phyloP scores from a whole-genome alignment of 1,140 invertebrate genomes.

The Anthonomus grandis region DNA sequence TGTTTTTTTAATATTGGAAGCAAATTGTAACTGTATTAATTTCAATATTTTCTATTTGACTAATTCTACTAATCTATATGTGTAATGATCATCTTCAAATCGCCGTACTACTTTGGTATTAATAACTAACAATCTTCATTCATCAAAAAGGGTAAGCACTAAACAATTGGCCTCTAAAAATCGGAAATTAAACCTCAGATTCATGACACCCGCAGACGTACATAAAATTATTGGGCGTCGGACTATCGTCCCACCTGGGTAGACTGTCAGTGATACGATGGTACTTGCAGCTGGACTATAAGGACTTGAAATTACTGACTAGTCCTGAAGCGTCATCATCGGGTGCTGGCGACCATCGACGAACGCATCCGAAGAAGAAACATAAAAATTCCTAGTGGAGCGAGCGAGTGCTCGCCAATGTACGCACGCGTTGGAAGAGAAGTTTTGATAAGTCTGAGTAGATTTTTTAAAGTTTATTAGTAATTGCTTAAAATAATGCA shows the following conservation, averaged over 20 bases:
- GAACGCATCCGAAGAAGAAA: constrained; percentile 55
- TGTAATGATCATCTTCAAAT: not conserved
- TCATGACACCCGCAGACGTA: constrained; percentile 41
- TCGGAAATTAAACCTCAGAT: no score
- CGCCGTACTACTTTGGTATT: no score
- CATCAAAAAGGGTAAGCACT: no score
- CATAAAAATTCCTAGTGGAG: constrained; percentile 57
- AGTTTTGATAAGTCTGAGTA: constrained; percentile 40
- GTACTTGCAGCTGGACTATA: constrained; percentile 51
- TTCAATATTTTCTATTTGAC: no score
- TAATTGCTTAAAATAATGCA: no score
- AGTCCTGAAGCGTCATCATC: no score
- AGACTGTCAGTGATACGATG: constrained; percentile 44
- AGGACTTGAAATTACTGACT: constrained; percentile 57
- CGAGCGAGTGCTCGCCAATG: constrained; percentile 12
- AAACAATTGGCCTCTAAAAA: no score
- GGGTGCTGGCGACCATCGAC: constrained; percentile 36
- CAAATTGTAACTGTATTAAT: no score
- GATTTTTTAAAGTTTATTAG: no score
- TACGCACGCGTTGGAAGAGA: constrained; percentile 30
- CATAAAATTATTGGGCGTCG: constrained; percentile 43
- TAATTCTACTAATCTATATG: not conserved
- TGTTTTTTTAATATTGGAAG: no score
- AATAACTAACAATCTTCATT: no score
- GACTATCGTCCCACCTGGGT: constrained; percentile 41